Conservation (phyloP, 1,140 invertebrate species). For the Palaemon carinicauda region DNA sequence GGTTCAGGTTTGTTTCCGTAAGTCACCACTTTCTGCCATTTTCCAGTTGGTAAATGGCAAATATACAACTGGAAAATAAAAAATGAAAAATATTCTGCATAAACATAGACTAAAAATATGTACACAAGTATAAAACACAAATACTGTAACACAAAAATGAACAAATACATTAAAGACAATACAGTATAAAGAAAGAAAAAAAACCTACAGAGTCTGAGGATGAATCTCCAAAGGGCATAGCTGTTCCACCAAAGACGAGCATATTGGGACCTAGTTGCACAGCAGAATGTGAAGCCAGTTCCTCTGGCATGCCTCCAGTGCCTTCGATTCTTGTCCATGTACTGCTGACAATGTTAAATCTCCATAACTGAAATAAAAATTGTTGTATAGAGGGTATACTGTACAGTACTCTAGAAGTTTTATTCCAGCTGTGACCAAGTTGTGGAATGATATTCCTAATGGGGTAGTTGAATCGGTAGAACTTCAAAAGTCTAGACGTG, state of each 20-base stretch:
- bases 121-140: neutral
- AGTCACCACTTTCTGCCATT: constrained; percentile 39
- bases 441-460: too few relatives aligned
- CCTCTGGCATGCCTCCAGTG: constrained; percentile 35
- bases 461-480: too few relatives aligned
- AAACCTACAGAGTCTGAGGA: constrained; percentile 33
- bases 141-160: neutral
- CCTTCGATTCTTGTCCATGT: constrained; percentile 42
- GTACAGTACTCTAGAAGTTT: too few relatives aligned
- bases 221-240: constrained; percentile 46
- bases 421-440: too few relatives aligned
- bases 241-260: constrained; percentile 48
- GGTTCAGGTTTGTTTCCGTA: constrained; percentile 38
- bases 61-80: constrained; percentile 37
- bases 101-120: neutral
- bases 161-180: neutral
- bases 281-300: constrained; percentile 41
- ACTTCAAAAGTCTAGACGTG: too few relatives aligned
- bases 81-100: neutral
- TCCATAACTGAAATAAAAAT: constrained; percentile 22
- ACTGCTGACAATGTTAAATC: constrained; percentile 35
- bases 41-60: constrained; percentile 44
- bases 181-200: neutral
- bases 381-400: too few relatives aligned
- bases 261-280: constrained; percentile 33